These are phyloP conservation scores for Eupithecia inturbata DNA, from an alignment of 2,888 invertebrate genomes.

Conservation along the genomic window DNA sequence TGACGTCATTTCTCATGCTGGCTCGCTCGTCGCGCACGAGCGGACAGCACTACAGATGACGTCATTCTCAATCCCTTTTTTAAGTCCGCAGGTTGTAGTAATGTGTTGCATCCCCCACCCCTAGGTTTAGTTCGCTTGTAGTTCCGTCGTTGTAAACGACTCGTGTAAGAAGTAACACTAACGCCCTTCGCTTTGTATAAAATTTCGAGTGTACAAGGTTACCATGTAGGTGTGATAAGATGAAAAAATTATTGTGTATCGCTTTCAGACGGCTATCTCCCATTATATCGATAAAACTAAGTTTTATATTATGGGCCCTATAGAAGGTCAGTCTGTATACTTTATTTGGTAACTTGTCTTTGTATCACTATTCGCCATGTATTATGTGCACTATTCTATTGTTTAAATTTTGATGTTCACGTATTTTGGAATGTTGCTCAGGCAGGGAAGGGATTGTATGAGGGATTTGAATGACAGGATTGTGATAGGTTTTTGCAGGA, in stretches of 20 bases:
- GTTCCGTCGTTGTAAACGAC: slow-evolving; percentile 73
- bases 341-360: slow-evolving; percentile 56
- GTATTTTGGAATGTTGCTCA: slow-evolving; percentile 72
- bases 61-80: neutral
- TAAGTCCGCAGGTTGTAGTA: slow-evolving; percentile 16
- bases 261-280: slow-evolving; percentile 41
- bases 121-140: slow-evolving; percentile 66
- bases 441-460: slow-evolving; percentile 61
- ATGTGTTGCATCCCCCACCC: slow-evolving; percentile 44
- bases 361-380: slow-evolving; percentile 69
- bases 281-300: slow-evolving; percentile 48
- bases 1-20: neutral
- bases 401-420: slow-evolving; percentile 73
- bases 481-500: slow-evolving; percentile 52
- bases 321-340: slow-evolving; percentile 47
- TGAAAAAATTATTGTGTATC: slow-evolving; percentile 46
- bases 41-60: neutral
- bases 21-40: neutral
- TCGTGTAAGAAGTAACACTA: slow-evolving; percentile 79
- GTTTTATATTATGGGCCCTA: slow-evolving; percentile 49
- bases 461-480: slow-evolving; percentile 59
- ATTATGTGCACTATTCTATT: slow-evolving; percentile 73
- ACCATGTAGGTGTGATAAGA: slow-evolving; percentile 50
- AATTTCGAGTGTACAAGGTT: slow-evolving; percentile 59
- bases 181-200: slow-evolving; percentile 70